These are phyloP conservation scores for Picus viridis DNA, from an alignment of 2,797 vertebrate species.

Conservation along the genomic window DNA sequence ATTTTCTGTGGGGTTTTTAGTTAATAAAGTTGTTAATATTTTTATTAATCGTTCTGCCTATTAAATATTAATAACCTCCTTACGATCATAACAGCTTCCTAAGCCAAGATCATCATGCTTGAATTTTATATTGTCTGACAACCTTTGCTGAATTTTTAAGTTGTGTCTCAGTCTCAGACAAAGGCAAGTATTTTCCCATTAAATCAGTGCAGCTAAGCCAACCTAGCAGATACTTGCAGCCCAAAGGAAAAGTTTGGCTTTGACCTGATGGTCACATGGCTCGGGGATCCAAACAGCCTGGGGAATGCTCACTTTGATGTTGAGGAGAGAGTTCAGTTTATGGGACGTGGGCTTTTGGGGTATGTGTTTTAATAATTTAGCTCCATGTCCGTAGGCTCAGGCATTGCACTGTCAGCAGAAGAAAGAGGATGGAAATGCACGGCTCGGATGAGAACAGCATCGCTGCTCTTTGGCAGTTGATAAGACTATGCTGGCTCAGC, in stretches of 20 bases:
- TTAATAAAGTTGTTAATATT: too few relatives aligned
- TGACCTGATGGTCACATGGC: background rate
- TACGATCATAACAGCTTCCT: background rate
- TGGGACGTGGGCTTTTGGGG: background rate
- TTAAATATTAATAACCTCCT: too few relatives aligned
- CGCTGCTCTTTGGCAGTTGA: background rate
- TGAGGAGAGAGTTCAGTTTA: background rate
- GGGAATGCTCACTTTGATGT: background rate
- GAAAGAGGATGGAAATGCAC: background rate
- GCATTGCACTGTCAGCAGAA: background rate
- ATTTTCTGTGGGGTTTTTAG: too few relatives aligned
- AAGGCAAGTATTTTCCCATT: constrained; percentile 44
- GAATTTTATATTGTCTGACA: constrained; percentile 24
- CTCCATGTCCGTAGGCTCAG: background rate
- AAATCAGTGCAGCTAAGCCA: constrained; percentile 37
- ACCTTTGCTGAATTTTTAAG: constrained; percentile 5
- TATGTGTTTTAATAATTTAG: background rate
- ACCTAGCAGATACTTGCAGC: constrained; percentile 3
- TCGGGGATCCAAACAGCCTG: background rate
- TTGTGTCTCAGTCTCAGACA: background rate
- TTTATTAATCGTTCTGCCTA: too few relatives aligned
- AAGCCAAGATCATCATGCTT: background rate
- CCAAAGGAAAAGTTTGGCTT: constrained; percentile 3
- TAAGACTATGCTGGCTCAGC: background rate
- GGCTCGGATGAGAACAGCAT: constrained; percentile 4